These are phyloP conservation scores for Beaufortia kweichowensis DNA, from an alignment of 2,113 vertebrate species.

Conservation along the genomic window DNA sequence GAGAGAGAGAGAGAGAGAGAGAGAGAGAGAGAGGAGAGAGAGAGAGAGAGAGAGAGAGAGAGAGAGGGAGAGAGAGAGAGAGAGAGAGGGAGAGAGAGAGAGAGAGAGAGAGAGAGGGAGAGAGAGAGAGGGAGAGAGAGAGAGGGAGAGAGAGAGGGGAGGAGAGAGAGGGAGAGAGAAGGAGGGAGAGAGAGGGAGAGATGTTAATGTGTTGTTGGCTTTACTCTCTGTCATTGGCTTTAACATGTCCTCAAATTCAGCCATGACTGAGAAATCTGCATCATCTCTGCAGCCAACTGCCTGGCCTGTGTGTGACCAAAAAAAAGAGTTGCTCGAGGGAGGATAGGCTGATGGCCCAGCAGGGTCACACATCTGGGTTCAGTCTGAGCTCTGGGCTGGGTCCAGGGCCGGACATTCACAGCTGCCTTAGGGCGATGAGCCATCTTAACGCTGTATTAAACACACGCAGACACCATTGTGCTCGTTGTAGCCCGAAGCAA, in stretches of 20 bases:
- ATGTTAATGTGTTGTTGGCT: conserved; percentile 16
- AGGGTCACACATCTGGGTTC: conserved; percentile 9
- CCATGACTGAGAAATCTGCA: conserved; percentile 21
- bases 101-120: too few relatives aligned
- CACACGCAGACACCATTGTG: not conserved
- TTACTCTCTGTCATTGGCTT: conserved; percentile 42
- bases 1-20: too few relatives aligned
- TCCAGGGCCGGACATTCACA: not conserved
- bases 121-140: too few relatives aligned
- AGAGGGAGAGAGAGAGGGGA: too few relatives aligned
- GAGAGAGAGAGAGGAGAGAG: too few relatives aligned
- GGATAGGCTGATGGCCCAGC: not conserved
- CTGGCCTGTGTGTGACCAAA: conserved; percentile 42
- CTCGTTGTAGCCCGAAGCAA: conserved; percentile 17
- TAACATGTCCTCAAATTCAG: conserved; percentile 8
- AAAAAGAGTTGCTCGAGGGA: conserved; percentile 28
- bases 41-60: too few relatives aligned
- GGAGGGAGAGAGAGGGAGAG: too few relatives aligned
- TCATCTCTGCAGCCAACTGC: conserved; percentile 18
- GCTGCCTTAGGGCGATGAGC: conserved; percentile 1
- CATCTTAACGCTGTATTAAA: conserved; percentile 19
- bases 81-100: too few relatives aligned
- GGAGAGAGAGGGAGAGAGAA: too few relatives aligned
- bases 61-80: too few relatives aligned
- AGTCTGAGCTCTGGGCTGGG: not conserved